Evolutionary conservation across 1,140 invertebrate species (phyloP).

Genomic region (Papilio dardanus): DNA sequence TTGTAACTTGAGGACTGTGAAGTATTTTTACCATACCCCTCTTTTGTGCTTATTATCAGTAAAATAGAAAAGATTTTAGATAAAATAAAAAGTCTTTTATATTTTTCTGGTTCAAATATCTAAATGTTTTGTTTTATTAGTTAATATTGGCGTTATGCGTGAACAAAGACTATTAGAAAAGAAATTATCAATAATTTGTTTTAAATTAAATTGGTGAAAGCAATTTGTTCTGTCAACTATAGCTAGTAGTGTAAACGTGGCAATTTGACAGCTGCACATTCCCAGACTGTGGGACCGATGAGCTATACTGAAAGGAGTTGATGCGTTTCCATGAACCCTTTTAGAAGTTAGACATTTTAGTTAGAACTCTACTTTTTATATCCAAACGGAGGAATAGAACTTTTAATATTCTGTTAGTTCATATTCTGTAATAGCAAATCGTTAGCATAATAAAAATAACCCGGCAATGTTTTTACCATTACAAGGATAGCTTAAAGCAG

Average conservation of each 20-base stretch:
- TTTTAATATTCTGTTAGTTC: no score
- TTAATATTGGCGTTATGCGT: no score
- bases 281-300: not conserved
- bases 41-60: not conserved
- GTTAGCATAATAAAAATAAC: no score
- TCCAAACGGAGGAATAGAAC: no score
- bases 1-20: not conserved
- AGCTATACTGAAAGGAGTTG: not conserved
- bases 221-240: slow-evolving; percentile 4
- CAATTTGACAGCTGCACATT: not conserved
- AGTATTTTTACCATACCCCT: not conserved
- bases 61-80: not conserved
- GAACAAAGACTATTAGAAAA: no score
- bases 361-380: no score
- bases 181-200: not conserved
- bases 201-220: not conserved
- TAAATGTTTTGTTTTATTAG: no score
- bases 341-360: not conserved
- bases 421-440: no score
- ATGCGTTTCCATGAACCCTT: not conserved
- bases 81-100: not conserved
- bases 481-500: no score
- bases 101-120: no score
- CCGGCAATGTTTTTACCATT: no score
- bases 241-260: slow-evolving; percentile 1